These are phyloP conservation scores for Epinephelus coioides DNA, from an alignment of 2,797 vertebrate genomes.

Conservation along the genomic window DNA sequence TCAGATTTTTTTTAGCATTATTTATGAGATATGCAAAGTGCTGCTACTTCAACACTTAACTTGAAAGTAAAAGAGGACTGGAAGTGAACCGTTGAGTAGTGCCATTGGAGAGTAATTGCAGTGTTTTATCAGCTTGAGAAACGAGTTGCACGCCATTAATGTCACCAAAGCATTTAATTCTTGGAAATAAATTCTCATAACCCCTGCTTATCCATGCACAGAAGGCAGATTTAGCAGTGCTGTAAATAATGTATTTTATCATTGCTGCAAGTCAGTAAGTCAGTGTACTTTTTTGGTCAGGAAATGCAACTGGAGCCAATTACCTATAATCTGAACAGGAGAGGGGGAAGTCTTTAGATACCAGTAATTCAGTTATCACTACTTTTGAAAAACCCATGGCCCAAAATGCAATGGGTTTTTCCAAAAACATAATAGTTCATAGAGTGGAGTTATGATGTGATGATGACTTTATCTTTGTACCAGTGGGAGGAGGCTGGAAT, in stretches of 20 bases:
- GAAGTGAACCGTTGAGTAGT: slow-evolving; percentile 4
- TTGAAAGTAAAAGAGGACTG: slow-evolving; percentile 28
- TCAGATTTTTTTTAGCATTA: slow-evolving; percentile 3
- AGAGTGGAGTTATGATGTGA: slow-evolving; percentile 43
- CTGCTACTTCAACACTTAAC: neutral
- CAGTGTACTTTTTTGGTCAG: slow-evolving; percentile 22
- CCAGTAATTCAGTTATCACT: slow-evolving; percentile 50
- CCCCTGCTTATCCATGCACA: slow-evolving; percentile 12
- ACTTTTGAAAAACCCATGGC: slow-evolving; percentile 25
- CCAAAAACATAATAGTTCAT: slow-evolving; percentile 24
- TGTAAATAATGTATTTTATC: slow-evolving; percentile 48
- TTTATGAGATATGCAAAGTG: slow-evolving; percentile 8
- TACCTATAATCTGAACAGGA: slow-evolving; percentile 49
- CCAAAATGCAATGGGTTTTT: slow-evolving; percentile 18
- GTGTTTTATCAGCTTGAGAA: slow-evolving; percentile 29
- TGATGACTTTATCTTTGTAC: slow-evolving; percentile 57
- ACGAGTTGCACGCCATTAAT: slow-evolving; percentile 2
- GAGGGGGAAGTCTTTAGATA: slow-evolving; percentile 30
- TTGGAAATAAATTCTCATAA: slow-evolving; percentile 22
- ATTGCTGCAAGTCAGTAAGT: slow-evolving; percentile 34
- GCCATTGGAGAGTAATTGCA: slow-evolving; percentile 6
- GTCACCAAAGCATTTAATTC: slow-evolving; percentile 26
- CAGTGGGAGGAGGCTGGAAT: slow-evolving; percentile 10
- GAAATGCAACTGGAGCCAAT: slow-evolving; percentile 64
- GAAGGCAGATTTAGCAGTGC: slow-evolving; percentile 16